Evolutionary conservation across 2,888 invertebrate species (phyloP), one percentile per base, ranked within the genome.

Genomic region (Leptothorax acervorum): DNA sequence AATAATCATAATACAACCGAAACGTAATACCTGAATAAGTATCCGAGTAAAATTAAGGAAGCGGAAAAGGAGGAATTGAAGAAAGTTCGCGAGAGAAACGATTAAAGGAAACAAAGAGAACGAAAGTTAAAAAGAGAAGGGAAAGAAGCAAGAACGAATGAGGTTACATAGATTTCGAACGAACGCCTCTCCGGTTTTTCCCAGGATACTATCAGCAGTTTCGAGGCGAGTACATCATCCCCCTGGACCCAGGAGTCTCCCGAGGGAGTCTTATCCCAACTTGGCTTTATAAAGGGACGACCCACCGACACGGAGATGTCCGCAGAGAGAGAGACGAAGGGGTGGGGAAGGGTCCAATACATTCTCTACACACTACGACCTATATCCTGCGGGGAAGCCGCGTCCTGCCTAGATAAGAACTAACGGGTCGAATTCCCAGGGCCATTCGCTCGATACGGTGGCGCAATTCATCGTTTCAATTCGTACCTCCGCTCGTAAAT

Each of bases 201-300:
- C 88, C 90, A 87, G 88, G 87, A 88, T 84, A 88, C 90, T 91
- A 91, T 92, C 91, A 90, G 92, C 91, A 92, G 92, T 91, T 92
- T 90, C 92, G 91, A 76, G 88, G 87, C 78, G 90, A 90, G 91
- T 92, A 91, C 92, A 92, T 91, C 92, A 92, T 92, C 88, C 92
- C 91, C 85, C 75, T 63, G 82, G 68, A 75, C 85, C 87, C 85
- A 85, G 68, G 31, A 28, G 48, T 71, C 51, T 90, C 93, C 88
- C 92, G 1, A 60, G 92, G 90, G 93, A 92, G 89, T 90, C 90
- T 92, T 93, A 92, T 91, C 88, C 92, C 73, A 88, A 90, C 90
- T 89, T 86, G 86, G 89, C 89, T 91, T 90, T 90, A 89, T 89
- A 88, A 88, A 86, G 88, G 88, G 88, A 42, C 82, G 89, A 87